These are phyloP conservation scores for Euwallacea fornicatus DNA, from an alignment of 1,140 invertebrate species.

Conservation along the genomic window DNA sequence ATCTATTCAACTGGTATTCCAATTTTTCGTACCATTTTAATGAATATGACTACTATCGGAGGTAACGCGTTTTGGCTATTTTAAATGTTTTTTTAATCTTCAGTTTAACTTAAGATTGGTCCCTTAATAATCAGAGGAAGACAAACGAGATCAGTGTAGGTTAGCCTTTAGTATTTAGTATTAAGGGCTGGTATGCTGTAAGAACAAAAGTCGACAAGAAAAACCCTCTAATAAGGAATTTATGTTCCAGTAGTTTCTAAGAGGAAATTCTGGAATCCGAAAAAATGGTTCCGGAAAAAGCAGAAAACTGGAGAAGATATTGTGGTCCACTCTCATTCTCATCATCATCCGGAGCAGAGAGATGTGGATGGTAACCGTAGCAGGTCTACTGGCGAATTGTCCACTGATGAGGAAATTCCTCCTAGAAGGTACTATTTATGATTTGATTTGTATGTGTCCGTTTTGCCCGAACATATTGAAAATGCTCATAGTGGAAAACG, in stretches of 20 bases:
- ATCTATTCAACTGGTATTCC: no score
- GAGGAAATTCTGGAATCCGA: slow-evolving; percentile 50
- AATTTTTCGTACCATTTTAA: no score
- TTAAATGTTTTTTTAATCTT: no score
- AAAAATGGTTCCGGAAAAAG: slow-evolving; percentile 51
- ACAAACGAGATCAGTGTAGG: no score
- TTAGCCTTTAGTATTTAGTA: no score
- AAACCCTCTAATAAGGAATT: background rate
- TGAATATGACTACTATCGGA: no score
- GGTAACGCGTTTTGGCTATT: no score
- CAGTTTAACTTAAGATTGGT: no score
- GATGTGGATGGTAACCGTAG: slow-evolving; percentile 60
- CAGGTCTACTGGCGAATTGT: slow-evolving; percentile 69
- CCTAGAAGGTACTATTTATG: slow-evolving; percentile 54
- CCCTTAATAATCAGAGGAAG: no score
- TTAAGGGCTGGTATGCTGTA: no score
- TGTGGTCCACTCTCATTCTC: slow-evolving; percentile 31
- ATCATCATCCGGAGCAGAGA: slow-evolving; percentile 24
- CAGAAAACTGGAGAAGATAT: slow-evolving; percentile 44
- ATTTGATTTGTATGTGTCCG: slow-evolving; percentile 4
- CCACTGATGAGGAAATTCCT: slow-evolving; percentile 58
- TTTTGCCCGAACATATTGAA: slow-evolving; percentile 43
- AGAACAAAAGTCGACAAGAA: no score
- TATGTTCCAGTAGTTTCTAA: slow-evolving; percentile 46
- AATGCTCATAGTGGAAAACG: slow-evolving; percentile 43